Evolutionary conservation across 2,113 vertebrate genomes (phyloP), one percentile per base, ranked within the genome.

Genomic region (Zapornia atra): DNA sequence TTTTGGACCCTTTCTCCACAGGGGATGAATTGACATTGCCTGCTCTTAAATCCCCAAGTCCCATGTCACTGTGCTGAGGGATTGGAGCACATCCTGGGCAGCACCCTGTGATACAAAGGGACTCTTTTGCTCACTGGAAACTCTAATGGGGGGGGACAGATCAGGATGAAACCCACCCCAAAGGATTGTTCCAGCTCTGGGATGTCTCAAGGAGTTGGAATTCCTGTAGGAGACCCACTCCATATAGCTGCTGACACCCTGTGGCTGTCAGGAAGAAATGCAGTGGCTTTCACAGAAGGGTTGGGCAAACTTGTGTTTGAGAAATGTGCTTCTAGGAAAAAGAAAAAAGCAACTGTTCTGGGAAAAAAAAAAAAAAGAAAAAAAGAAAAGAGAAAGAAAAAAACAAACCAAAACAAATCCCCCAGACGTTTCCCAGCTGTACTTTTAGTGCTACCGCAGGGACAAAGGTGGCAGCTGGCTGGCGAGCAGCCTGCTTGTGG

Each of bases 221-320:
- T 69, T 64, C 59, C 84, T 92, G 7, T 12, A 64, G 71, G 72
- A 60, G 40, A 87, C 24, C 57, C 95, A 92, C 4, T 96, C 90
- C 91, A 92, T 94, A 86, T 28, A 93, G 91, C 88, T 97, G 94
- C 96, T 97, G 97, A 96, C 97, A 97, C 92, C 96, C 80, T 94
- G 97, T 97, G 97, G 96, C 86, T 61, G 72, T 33, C 3, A 19
- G 18, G 17, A 10, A 73, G 94, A 91, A 94, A 63, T 76, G 93
- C 94, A 87, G 51, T 3, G 51, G 38, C 50, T 80, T 88, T 44
- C 5, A 1, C 17, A 4, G 46, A 36, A 77, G 66, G 59, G 12
- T 7, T 83, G 75, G 46, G 68, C 33, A 60, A 51, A 20, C 83
- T 64, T 59, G 80, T 48, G 38, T 12, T 71, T 20, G n/a, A 65